Conservation (phyloP, 2,113 vertebrate species). For the Ameiurus melas region DNA sequence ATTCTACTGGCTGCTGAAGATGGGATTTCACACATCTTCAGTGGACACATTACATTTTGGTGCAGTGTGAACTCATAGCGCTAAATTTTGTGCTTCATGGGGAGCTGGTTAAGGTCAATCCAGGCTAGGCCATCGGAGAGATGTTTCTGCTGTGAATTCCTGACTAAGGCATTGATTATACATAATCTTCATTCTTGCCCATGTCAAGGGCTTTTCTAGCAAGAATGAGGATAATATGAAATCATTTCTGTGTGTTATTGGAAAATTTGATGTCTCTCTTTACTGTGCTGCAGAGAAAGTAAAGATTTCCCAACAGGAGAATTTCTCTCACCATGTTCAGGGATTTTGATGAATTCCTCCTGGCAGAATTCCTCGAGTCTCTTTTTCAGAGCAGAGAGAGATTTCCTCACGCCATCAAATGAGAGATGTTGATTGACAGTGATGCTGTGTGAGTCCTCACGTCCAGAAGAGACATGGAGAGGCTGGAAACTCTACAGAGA, state of each 20-base stretch:
- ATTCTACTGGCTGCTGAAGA: conserved; percentile 31
- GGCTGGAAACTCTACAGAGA: background rate
- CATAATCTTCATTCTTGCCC: too few species aligned
- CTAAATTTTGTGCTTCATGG: conserved; percentile 24
- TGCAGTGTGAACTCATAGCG: background rate
- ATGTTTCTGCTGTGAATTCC: background rate
- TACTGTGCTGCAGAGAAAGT: too few species aligned
- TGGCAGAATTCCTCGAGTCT: too few species aligned
- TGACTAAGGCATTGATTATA: too few species aligned
- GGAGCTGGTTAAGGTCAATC: conserved; percentile 17
- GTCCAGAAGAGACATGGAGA: background rate
- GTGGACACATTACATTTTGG: conserved; percentile 23
- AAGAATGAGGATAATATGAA: background rate
- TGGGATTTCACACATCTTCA: conserved; percentile 29
- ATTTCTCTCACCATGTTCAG: background rate
- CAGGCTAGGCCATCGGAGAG: background rate
- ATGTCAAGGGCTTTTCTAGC: too few species aligned
- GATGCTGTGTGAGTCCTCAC: too few species aligned
- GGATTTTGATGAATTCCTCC: conserved; percentile 9
- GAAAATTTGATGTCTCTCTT: background rate
- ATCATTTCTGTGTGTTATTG: background rate
- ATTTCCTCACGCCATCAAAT: too few species aligned
- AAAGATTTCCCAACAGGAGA: background rate
- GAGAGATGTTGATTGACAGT: too few species aligned
- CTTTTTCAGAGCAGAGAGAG: too few species aligned